phyloP scores from a whole-genome alignment of 2,888 invertebrate genomes.

The Hydraecia micacea region DNA sequence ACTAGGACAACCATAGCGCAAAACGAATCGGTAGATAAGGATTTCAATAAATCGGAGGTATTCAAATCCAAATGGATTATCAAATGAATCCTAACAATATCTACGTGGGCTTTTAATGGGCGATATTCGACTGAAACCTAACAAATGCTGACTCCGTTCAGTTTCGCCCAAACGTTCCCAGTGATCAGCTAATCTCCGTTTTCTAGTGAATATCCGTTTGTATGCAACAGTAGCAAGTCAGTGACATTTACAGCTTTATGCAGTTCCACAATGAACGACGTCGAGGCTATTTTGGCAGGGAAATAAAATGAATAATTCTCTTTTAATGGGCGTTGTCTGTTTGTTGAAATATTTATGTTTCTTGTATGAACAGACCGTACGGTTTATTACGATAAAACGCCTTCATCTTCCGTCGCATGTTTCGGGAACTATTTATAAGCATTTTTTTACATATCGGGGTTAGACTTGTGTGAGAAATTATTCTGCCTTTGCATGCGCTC shows the following conservation, averaged over 20 bases:
- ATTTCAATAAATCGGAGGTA: not conserved
- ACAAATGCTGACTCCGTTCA: slow-evolving; percentile 4
- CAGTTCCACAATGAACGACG: not conserved
- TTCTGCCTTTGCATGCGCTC: not conserved
- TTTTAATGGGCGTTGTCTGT: not conserved
- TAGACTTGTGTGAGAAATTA: not conserved
- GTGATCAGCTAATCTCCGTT: slow-evolving; percentile 29
- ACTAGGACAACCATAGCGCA: not conserved
- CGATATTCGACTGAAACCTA: not conserved
- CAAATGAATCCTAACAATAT: not conserved
- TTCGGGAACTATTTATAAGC: not conserved
- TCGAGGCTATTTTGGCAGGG: slow-evolving; percentile 1
- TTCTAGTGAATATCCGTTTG: slow-evolving; percentile 20
- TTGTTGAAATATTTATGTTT: not conserved
- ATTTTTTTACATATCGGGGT: not conserved
- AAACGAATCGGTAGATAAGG: not conserved
- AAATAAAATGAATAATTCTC: slow-evolving; percentile 20
- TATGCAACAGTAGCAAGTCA: not conserved
- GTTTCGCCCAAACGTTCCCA: slow-evolving; percentile 13
- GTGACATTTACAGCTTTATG: slow-evolving; percentile 29
- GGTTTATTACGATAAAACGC: not conserved
- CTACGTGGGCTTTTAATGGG: not conserved
- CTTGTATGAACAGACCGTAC: not conserved
- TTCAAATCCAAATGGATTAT: not conserved
- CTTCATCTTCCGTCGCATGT: not conserved